Conservation (phyloP, 2,113 vertebrate species). For the Taurulus bubalis region DNA sequence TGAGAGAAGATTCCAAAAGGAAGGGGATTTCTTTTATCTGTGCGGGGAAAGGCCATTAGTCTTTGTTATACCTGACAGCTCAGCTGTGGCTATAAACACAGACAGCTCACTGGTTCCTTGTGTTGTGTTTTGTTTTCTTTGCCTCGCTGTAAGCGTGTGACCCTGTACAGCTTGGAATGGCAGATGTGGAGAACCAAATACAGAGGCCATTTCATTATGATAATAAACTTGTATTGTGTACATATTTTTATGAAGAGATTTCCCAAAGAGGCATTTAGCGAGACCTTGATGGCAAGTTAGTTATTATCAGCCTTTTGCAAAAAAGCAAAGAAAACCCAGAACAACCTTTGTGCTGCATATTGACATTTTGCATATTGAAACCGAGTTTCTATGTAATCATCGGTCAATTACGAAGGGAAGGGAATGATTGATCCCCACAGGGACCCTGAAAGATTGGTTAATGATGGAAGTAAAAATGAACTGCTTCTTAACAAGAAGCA, state of each 20-base stretch:
- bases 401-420: not conserved
- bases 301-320: not conserved
- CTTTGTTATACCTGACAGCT: slow-evolving; percentile 65
- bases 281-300: slow-evolving; percentile 1
- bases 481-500: slow-evolving; percentile 6
- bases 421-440: not conserved
- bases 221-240: slow-evolving; percentile 14
- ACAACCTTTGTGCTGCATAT: not conserved
- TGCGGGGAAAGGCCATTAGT: slow-evolving; percentile 48
- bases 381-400: not conserved
- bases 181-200: slow-evolving; percentile 15
- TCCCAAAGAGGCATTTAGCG: slow-evolving; percentile 29
- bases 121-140: slow-evolving; percentile 17
- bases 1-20: slow-evolving; percentile 44
- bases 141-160: not conserved
- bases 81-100: slow-evolving; percentile 16
- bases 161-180: not conserved
- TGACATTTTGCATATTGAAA: not conserved
- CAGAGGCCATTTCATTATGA: slow-evolving; percentile 38
- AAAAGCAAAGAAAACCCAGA: not conserved
- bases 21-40: slow-evolving; percentile 53
- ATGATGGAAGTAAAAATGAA: slow-evolving; percentile 13
- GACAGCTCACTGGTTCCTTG: not conserved
- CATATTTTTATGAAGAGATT: slow-evolving; percentile 22
- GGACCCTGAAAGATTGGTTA: slow-evolving; percentile 1